These are phyloP conservation scores for Corythornis vintsioides DNA, from an alignment of 2,113 vertebrate species.

Conservation along the genomic window DNA sequence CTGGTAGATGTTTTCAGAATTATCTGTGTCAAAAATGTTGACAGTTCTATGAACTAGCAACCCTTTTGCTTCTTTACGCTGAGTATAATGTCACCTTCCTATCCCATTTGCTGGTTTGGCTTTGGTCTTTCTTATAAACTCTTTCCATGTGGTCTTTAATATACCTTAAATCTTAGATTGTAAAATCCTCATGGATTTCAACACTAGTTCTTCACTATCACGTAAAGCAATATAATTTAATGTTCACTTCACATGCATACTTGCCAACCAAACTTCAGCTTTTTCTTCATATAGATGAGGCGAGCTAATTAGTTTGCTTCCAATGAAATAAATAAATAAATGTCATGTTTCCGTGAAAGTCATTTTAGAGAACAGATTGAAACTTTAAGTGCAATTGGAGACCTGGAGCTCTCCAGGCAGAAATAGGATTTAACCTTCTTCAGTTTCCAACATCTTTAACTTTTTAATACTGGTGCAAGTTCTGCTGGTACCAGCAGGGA, in stretches of 20 bases:
- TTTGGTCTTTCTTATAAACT: conserved; percentile 3
- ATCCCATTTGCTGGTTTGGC: neutral
- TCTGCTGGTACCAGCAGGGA: neutral
- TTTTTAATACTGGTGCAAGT: neutral
- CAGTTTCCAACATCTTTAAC: neutral
- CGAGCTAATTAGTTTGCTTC: neutral
- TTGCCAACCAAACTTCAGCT: neutral
- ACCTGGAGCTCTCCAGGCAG: neutral
- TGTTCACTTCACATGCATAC: neutral
- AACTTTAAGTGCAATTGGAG: neutral
- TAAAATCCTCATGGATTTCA: neutral
- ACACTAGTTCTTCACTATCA: neutral
- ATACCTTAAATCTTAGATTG: neutral
- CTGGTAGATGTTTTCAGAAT: conserved; percentile 41
- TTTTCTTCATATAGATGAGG: neutral
- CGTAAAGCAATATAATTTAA: neutral
- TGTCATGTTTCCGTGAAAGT: neutral
- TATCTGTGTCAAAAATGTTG: conserved; percentile 51
- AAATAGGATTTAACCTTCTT: neutral
- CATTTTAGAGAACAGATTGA: neutral
- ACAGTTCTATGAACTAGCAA: conserved; percentile 8
- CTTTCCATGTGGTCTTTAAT: neutral
- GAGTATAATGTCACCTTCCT: neutral
- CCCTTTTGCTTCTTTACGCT: neutral
- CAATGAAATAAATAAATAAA: neutral